Evolutionary conservation across 1,140 invertebrate species (phyloP).

Genomic region (Rhagoletis zephyria): DNA sequence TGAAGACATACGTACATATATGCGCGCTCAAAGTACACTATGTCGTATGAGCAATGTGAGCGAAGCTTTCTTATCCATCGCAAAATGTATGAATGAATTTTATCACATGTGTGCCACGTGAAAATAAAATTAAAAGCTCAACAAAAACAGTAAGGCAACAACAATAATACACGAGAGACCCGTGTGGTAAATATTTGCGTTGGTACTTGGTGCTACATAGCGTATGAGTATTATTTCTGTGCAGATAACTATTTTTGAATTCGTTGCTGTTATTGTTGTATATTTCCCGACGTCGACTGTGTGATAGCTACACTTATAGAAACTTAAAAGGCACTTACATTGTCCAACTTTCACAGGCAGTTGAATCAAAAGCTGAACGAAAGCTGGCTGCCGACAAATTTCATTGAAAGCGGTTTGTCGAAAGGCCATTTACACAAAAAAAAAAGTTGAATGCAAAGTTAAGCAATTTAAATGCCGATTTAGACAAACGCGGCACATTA

Average conservation of each 20-base stretch:
- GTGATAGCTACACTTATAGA: no score
- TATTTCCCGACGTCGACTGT: no score
- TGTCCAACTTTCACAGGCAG: no score
- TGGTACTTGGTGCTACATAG: background rate
- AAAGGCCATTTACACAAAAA: no score
- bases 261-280: background rate
- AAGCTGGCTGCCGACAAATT: no score
- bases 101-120: background rate
- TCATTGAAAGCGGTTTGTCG: no score
- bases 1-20: no score
- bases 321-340: no score
- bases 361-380: no score
- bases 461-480: no score
- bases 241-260: background rate
- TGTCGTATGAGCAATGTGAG: constrained; percentile 12
- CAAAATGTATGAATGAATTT: background rate
- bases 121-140: background rate
- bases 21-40: background rate
- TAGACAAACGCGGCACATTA: no score
- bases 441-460: no score
- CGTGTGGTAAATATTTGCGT: background rate
- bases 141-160: background rate
- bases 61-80: background rate
- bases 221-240: background rate
- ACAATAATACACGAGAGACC: background rate